phyloP scores from a whole-genome alignment of 1,140 invertebrate species.

The Hestina assimilis region DNA sequence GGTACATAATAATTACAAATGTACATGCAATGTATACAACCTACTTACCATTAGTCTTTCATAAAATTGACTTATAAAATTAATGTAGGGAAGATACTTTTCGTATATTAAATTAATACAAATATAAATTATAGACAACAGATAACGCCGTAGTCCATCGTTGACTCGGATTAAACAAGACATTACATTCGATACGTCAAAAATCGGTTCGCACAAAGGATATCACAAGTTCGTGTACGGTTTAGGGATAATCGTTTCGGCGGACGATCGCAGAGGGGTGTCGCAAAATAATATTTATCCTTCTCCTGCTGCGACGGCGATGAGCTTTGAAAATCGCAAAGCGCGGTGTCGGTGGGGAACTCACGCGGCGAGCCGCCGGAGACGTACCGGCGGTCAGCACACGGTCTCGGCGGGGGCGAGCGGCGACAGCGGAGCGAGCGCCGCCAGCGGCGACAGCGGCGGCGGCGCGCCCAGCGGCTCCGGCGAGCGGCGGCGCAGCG shows the following conservation, averaged over 20 bases:
- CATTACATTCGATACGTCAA: constrained; percentile 8
- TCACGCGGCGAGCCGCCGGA: neutral
- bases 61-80: constrained; percentile 27
- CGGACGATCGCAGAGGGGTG: neutral
- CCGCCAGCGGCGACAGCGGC: constrained; percentile 84
- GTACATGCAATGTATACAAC: constrained; percentile 19
- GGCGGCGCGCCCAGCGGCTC: constrained; percentile 81
- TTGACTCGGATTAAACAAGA: constrained; percentile 20
- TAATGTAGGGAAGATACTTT: constrained; percentile 21
- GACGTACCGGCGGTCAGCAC: constrained; percentile 36
- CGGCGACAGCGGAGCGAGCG: constrained; percentile 68
- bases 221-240: neutral
- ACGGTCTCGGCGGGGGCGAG: constrained; percentile 53
- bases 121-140: neutral
- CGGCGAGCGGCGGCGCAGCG: constrained; percentile 82
- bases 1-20: constrained; percentile 18
- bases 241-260: neutral
- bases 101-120: neutral
- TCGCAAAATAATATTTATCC: neutral
- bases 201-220: too few relatives aligned
- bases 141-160: constrained; percentile 17
- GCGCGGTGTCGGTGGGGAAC: constrained; percentile 8
- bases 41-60: constrained; percentile 18
- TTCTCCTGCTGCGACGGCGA: neutral
- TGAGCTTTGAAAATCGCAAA: constrained; percentile 3